Conservation (phyloP, 2,797 vertebrate genomes). For the Xenops minutus region DNA sequence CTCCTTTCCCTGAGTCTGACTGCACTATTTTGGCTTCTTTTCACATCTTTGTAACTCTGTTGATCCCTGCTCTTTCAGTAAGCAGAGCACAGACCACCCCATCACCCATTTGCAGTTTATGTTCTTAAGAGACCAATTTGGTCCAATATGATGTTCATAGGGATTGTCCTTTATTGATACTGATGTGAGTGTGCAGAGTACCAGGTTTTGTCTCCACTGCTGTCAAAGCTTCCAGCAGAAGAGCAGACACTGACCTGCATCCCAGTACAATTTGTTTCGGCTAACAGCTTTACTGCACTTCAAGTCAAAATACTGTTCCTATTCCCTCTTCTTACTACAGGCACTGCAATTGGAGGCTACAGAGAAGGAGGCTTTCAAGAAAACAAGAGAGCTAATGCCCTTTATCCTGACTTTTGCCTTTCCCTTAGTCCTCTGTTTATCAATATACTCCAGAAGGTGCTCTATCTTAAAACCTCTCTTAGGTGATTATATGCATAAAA, state of each 20-base stretch:
- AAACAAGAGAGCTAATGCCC: neutral
- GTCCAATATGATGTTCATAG: neutral
- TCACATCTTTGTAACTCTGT: neutral
- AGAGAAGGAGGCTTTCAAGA: neutral
- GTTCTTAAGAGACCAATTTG: neutral
- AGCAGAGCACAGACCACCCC: neutral
- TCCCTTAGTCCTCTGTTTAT: neutral
- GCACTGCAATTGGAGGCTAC: neutral
- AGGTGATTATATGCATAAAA: neutral
- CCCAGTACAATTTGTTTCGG: neutral
- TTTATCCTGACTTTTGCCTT: neutral
- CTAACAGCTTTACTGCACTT: neutral
- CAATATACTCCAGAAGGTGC: neutral
- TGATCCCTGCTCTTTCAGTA: neutral
- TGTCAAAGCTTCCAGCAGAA: neutral
- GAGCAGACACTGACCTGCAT: neutral
- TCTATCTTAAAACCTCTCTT: neutral
- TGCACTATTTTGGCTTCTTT: neutral
- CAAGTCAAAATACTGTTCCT: fast-evolving
- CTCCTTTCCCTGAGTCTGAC: neutral
- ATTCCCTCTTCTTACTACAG: fast-evolving
- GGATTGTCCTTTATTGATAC: neutral
- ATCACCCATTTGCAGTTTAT: neutral
- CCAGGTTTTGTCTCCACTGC: neutral
- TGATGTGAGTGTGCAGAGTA: fast-evolving